phyloP scores from a whole-genome alignment of 2,797 vertebrate genomes.

The Rhincodon typus region DNA sequence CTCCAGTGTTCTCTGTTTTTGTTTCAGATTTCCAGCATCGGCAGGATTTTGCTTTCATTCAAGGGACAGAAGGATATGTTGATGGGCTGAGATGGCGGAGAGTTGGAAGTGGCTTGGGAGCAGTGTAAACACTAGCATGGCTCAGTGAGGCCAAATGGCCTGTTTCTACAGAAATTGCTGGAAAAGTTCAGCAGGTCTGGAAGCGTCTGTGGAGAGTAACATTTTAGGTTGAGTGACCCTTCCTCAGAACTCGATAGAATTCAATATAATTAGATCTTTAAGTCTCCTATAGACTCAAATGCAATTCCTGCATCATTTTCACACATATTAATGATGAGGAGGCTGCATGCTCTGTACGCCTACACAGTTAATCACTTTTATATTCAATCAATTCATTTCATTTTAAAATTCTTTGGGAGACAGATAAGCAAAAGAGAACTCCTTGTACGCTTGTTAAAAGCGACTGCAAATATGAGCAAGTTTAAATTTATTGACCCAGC shows the following conservation, averaged over 20 bases:
- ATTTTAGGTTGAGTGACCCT: too few species aligned
- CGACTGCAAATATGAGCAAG: background rate
- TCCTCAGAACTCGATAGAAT: background rate
- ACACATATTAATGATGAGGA: background rate
- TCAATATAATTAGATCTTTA: background rate
- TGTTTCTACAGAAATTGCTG: background rate
- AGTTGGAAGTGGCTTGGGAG: background rate
- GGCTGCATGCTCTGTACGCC: too few species aligned
- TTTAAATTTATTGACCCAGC: too few species aligned
- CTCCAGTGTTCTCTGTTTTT: too few species aligned
- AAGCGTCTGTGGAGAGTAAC: too few species aligned
- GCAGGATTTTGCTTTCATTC: too few species aligned
- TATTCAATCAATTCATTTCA: background rate
- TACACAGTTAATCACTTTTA: background rate
- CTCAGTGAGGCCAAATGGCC: background rate
- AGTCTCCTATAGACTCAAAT: background rate
- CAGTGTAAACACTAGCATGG: background rate
- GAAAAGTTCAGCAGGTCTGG: too few species aligned
- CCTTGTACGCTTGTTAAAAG: background rate
- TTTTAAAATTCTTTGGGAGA: background rate
- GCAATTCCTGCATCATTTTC: background rate
- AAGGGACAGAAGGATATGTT: background rate
- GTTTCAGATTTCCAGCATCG: too few species aligned
- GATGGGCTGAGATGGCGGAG: background rate
- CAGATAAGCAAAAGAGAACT: background rate